Evolutionary conservation across 2,888 invertebrate genomes (phyloP).

Genomic region (Drosophila algonquin): DNA sequence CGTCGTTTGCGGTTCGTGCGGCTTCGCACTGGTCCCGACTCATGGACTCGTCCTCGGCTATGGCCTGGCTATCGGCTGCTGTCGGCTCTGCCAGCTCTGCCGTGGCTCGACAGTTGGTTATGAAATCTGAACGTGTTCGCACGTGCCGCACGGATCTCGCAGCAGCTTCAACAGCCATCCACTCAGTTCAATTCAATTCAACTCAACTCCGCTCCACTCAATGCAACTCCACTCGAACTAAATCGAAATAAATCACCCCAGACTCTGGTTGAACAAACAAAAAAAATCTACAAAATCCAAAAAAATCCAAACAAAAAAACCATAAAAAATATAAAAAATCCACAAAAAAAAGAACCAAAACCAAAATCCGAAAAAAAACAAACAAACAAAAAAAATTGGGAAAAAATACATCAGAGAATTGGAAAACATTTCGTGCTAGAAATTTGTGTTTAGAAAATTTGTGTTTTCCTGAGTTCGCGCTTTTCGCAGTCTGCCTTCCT

Average conservation of each 20-base stretch:
- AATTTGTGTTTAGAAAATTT: constrained; percentile 31
- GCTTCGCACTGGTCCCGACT: too few species aligned
- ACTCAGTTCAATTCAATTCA: constrained; percentile 57
- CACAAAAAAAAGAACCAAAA: background rate
- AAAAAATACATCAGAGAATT: constrained; percentile 15
- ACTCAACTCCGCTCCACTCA: constrained; percentile 37
- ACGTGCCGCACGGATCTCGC: constrained; percentile 79
- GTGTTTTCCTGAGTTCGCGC: constrained; percentile 38
- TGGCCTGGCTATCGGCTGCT: constrained; percentile 43
- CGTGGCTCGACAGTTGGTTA: constrained; percentile 80
- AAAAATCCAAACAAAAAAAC: constrained; percentile 12
- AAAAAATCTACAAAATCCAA: constrained; percentile 13
- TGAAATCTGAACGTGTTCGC: constrained; percentile 82
- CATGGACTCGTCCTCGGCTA: constrained; percentile 11
- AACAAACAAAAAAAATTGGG: background rate
- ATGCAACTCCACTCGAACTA: constrained; percentile 35
- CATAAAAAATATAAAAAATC: constrained; percentile 1
- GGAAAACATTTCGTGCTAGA: constrained; percentile 29
- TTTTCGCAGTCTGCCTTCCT: background rate
- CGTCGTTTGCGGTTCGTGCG: constrained; percentile 11
- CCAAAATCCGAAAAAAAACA: background rate
- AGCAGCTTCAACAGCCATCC: constrained; percentile 61
- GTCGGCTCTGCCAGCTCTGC: constrained; percentile 10
- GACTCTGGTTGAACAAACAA: constrained; percentile 18
- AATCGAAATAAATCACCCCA: constrained; percentile 22